These are phyloP conservation scores for Entelurus aequoreus DNA, from an alignment of 2,113 vertebrate genomes.

Conservation along the genomic window DNA sequence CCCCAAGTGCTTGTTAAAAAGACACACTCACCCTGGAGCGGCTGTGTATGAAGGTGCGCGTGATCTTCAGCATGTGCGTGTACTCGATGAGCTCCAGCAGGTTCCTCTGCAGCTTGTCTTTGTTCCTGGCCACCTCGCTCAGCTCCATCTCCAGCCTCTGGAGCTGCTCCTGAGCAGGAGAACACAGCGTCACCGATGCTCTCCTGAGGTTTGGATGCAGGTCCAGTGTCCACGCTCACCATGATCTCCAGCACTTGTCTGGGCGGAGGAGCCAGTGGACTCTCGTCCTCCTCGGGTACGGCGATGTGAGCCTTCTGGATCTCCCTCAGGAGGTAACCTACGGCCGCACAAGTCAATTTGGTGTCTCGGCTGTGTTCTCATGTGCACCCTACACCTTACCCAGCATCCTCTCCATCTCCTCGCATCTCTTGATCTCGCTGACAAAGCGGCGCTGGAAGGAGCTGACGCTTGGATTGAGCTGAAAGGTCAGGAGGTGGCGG, in stretches of 20 bases:
- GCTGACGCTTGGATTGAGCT: slow-evolving; percentile 94
- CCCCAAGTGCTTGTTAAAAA: background rate
- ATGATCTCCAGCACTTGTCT: slow-evolving; percentile 94
- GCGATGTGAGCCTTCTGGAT: slow-evolving; percentile 85
- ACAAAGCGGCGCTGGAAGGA: slow-evolving; percentile 96
- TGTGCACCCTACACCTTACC: slow-evolving; percentile 49
- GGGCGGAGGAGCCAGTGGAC: slow-evolving; percentile 84
- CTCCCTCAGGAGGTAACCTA: slow-evolving; percentile 91
- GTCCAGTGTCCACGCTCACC: slow-evolving; percentile 65
- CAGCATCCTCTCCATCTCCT: slow-evolving; percentile 95
- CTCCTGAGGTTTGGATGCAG: too few species aligned
- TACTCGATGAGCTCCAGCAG: slow-evolving; percentile 92
- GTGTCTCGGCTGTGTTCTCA: background rate
- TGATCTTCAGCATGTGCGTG: slow-evolving; percentile 86
- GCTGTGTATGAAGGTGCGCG: slow-evolving; percentile 79
- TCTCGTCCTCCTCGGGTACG: slow-evolving; percentile 83
- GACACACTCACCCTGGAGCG: slow-evolving; percentile 76
- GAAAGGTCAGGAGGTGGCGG: slow-evolving; percentile 51
- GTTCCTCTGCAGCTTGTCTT: slow-evolving; percentile 89
- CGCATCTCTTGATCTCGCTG: slow-evolving; percentile 95
- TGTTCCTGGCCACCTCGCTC: slow-evolving; percentile 90
- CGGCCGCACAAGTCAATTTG: background rate
- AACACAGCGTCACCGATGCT: too few species aligned
- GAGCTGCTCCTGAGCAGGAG: slow-evolving; percentile 81
- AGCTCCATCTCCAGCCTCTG: slow-evolving; percentile 93